Conservation (phyloP, 2,797 vertebrate genomes). For the Epinephelus awoara region DNA sequence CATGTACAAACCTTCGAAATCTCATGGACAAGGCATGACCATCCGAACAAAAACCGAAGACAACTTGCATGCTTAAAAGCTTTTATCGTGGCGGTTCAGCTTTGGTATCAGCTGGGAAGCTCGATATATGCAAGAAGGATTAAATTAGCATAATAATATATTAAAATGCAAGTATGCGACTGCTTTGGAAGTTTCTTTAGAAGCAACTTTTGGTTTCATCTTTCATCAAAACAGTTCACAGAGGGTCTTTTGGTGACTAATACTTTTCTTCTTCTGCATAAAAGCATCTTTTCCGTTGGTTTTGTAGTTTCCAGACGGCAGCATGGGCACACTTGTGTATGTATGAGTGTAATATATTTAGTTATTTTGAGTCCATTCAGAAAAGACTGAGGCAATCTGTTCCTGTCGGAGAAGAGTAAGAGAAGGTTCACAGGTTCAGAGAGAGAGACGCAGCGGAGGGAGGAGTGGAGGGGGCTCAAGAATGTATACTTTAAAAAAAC, state of each 20-base stretch:
- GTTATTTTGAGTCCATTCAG: constrained; percentile 41
- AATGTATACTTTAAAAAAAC: constrained; percentile 68
- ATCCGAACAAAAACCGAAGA: constrained; percentile 59
- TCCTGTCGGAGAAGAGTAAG: constrained; percentile 40
- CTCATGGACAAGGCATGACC: constrained; percentile 73
- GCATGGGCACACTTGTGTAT: not conserved
- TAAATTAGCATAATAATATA: constrained; percentile 59
- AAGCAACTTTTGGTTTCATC: constrained; percentile 20
- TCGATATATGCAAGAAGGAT: constrained; percentile 47
- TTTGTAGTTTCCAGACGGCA: constrained; percentile 10
- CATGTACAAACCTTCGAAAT: constrained; percentile 66
- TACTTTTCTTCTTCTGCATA: not conserved
- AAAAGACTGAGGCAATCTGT: constrained; percentile 37
- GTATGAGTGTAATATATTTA: constrained; percentile 12
- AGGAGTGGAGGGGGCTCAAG: constrained; percentile 55
- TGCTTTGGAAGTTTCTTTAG: constrained; percentile 29
- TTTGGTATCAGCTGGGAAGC: constrained; percentile 45
- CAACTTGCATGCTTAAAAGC: constrained; percentile 51
- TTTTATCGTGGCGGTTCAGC: constrained; percentile 46
- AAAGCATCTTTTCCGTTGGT: constrained; percentile 21
- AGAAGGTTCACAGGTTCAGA: constrained; percentile 42
- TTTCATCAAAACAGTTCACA: constrained; percentile 25
- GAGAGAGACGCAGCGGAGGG: constrained; percentile 31
- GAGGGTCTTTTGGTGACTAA: not conserved
- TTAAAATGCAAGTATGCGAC: constrained; percentile 45